Conservation (phyloP, 2,797 vertebrate species). For the Apodemus agrarius region DNA sequence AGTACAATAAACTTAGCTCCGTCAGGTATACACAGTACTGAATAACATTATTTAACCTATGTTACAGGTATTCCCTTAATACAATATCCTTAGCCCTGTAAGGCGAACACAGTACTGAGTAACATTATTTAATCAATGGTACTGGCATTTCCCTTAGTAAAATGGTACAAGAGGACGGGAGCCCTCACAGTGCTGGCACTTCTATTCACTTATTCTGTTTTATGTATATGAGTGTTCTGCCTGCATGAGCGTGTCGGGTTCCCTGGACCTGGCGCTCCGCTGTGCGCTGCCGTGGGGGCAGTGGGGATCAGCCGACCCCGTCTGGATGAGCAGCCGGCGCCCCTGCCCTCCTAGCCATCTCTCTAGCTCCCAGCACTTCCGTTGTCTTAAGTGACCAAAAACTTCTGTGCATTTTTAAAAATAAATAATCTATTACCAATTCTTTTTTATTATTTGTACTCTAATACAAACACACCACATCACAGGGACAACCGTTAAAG, state of each 20-base stretch:
- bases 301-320: not conserved
- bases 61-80: too few relatives aligned
- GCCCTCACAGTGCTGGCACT: not conserved
- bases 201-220: not conserved
- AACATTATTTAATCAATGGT: not conserved
- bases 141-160: not conserved
- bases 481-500: not conserved
- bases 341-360: not conserved
- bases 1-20: too few relatives aligned
- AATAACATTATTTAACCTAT: too few relatives aligned
- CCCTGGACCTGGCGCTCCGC: not conserved
- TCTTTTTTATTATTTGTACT: not conserved
- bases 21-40: too few relatives aligned
- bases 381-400: conserved; percentile 40
- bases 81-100: too few relatives aligned
- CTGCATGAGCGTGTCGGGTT: not conserved
- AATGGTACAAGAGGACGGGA: not conserved
- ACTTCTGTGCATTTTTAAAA: conserved; percentile 12
- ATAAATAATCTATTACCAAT: not conserved
- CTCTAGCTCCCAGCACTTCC: not conserved
- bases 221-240: not conserved
- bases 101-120: too few relatives aligned
- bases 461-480: not conserved
- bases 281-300: not conserved
- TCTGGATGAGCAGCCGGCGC: not conserved